Evolutionary conservation across 23 tunicate species (phyloP), one percentile per base, ranked within the genome.

Genomic region (Phallusia fumigata): DNA sequence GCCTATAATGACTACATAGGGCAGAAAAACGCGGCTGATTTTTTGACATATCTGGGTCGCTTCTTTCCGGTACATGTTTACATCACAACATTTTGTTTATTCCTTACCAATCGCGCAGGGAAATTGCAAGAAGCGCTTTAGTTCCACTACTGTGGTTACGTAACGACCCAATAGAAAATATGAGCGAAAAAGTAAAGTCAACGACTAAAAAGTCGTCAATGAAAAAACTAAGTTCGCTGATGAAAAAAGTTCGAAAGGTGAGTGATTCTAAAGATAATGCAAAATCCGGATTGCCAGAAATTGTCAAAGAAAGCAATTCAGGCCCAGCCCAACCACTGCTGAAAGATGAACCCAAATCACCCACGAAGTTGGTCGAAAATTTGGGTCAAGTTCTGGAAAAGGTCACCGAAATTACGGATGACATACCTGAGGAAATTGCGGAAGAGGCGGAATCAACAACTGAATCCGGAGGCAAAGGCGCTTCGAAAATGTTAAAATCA

Each of bases 1-100:
- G 47, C 47, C 10, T 40, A 40, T 40, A 10, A 40, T 10, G 69
- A 6, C 69, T 6, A 58, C 11, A 58, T 58, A 1, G n/a, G n/a
- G n/a, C 69, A 24, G 13, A 22, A 2, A 21, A 24, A 58, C 28
- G 69, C n/a, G n/a, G n/a, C n/a, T n/a, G n/a, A 5, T 3, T 58
- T 24, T 24, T 58, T 24, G 69, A 58, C 69, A 58, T 58, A 6
- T 58, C 28, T 58, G 69, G 69, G 69, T 58, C 69, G 69, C 69
- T 11, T 21, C 26, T 40, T 40, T 40, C 47, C 47, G 47, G 47
- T 40, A 3, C 5, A 10, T 40, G 47, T 40, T 40, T 40, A n/a
- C 10, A 10, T 10, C 5, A 40, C 47, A 40, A 40, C 8, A 11
- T 6, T 6, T 21, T 8, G 16, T 58, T 24, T 58, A 58, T 24